A percentile compares a stretch with the other conserved stretches of the same genome.
These are phyloP conservation scores for Poecilus cupreus DNA, from an alignment of 2,888 invertebrate genomes.

Conservation along the genomic window DNA sequence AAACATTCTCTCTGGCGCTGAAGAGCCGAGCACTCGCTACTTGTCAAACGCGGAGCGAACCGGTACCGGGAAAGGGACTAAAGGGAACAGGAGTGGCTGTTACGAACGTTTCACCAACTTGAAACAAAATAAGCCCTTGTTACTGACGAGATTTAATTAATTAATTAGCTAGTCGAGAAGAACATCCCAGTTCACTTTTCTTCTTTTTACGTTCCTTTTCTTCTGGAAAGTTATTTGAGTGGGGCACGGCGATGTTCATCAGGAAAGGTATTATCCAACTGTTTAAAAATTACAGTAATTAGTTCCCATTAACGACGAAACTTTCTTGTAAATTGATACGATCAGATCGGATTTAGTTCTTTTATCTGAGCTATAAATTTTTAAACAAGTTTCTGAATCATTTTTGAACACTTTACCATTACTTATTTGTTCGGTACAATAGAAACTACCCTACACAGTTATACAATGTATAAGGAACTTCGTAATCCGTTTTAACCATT, in stretches of 20 bases:
- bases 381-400: no score
- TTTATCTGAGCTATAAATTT: not conserved
- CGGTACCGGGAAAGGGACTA: not conserved
- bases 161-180: constrained; percentile 30
- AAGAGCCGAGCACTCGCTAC: not conserved
- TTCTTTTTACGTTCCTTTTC: constrained; percentile 4
- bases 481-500: no score
- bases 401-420: no score
- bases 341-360: not conserved
- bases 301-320: constrained; percentile 25
- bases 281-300: constrained; percentile 38
- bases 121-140: constrained; percentile 22
- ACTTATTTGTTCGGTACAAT: no score
- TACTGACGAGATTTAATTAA: constrained; percentile 39
- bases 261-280: constrained; percentile 1
- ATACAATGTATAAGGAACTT: no score
- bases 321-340: constrained; percentile 11
- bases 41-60: not conserved
- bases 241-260: not conserved
- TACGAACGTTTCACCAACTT: constrained; percentile 2
- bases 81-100: no score
- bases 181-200: constrained; percentile 7
- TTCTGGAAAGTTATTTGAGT: constrained; percentile 19
- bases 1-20: not conserved
- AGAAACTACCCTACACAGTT: no score